Evolutionary conservation across 2,113 vertebrate genomes (phyloP).

Genomic region (Merops nubicus): DNA sequence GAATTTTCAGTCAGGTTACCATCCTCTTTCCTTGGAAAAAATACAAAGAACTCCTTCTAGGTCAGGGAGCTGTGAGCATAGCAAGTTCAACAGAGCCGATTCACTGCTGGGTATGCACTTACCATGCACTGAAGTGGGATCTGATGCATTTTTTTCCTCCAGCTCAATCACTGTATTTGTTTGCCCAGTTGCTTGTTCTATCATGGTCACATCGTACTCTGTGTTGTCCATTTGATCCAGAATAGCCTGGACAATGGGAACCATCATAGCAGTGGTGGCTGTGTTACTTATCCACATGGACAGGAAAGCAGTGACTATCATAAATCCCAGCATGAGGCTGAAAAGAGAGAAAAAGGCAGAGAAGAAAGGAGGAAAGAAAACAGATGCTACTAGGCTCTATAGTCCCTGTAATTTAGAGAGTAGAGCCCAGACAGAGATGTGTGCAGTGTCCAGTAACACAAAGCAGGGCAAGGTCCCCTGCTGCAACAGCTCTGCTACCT

Average conservation of each 20-base stretch:
- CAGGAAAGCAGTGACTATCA: constrained; percentile 91
- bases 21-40: not conserved
- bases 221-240: constrained; percentile 84
- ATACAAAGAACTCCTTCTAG: not conserved
- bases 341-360: not conserved
- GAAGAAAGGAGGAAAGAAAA: not conserved
- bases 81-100: not conserved
- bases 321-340: constrained; percentile 96
- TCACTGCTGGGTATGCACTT: not conserved
- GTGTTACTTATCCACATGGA: constrained; percentile 99
- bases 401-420: not conserved
- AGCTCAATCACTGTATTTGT: constrained; percentile 42
- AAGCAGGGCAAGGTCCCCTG: not conserved
- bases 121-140: constrained; percentile 2
- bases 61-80: not conserved
- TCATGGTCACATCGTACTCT: constrained; percentile 19
- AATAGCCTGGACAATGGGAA: constrained; percentile 93
- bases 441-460: not conserved
- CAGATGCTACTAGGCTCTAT: not conserved
- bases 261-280: constrained; percentile 96
- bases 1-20: not conserved
- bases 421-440: not conserved
- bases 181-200: constrained; percentile 15
- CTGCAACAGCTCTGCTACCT: not conserved
- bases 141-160: constrained; percentile 49